Evolutionary conservation across 1,140 invertebrate genomes (phyloP).

Genomic region (Brachionus sp.): DNA sequence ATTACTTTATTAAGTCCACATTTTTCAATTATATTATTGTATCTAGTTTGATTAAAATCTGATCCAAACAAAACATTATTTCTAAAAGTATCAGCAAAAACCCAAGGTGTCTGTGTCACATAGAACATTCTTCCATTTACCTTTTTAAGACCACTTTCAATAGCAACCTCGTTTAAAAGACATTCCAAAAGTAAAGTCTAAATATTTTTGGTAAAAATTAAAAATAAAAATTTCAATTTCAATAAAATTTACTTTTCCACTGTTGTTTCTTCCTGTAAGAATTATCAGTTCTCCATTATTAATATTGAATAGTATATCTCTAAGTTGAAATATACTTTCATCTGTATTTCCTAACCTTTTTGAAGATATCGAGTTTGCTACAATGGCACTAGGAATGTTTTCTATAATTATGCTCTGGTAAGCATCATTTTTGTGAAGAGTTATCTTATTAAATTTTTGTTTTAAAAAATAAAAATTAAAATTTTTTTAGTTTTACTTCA

Average conservation of each 20-base stretch:
- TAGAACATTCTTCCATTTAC: slow-evolving; percentile 78
- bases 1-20: neutral
- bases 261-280: slow-evolving; percentile 73
- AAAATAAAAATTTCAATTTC: neutral
- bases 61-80: slow-evolving; percentile 80
- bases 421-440: neutral
- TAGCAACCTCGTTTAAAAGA: slow-evolving; percentile 73
- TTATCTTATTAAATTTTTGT: too few species aligned
- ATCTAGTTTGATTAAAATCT: slow-evolving; percentile 48
- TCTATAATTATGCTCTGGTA: too few species aligned
- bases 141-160: slow-evolving; percentile 66
- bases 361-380: too few species aligned
- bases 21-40: neutral
- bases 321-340: slow-evolving; percentile 45
- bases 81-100: slow-evolving; percentile 67
- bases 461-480: too few species aligned
- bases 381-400: too few species aligned
- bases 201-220: neutral
- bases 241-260: slow-evolving; percentile 64
- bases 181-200: slow-evolving; percentile 75
- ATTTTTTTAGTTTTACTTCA: neutral
- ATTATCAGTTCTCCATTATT: slow-evolving; percentile 67
- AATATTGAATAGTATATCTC: slow-evolving; percentile 65
- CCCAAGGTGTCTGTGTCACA: slow-evolving; percentile 84
- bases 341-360: too few species aligned